Base-by-base conservation (phyloP, 2,113 vertebrate genomes). In the Scortum barcoo region DNA sequence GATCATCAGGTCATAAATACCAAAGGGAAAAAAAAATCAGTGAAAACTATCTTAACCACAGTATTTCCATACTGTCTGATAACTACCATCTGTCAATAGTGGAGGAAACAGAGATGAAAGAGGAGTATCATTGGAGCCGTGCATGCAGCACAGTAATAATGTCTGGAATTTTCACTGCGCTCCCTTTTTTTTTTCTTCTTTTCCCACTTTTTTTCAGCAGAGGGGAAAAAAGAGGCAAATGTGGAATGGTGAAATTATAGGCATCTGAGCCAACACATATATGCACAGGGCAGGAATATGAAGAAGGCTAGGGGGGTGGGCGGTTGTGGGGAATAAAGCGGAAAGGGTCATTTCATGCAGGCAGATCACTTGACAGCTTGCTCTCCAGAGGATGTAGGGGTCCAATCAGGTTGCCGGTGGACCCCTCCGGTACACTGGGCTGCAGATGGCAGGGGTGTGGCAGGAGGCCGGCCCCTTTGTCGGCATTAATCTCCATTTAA, bases 401-500 rank as follows among this genome's bases (percentile, higher is more conserved):
- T 87, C 89, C 91, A 87, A 86, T 92, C 86, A 87, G 84, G 88
- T 85, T 92, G 81, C 76, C 38, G 67, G 66, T 54, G 83, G 85
- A 83, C 77, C 75, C 81, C 68, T 56, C 86, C 56, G 76, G 83
- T 87, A 74, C 80, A 80, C 80, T 83, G 51, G 84, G 80, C 83
- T 90, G 90, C 93, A 94, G 91, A 93, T 93, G 93, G 87, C 74
- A 51, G 87, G 90, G 91, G 90, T 90, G 90, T 88, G 92, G 91
- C 79, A 80, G 70, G 66, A 87, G 84, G 84, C 82, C 28, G 78
- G 85, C 67, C 83, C 72, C 72, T 82, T 81, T 87, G 85, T 88
- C 69, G 67, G 84, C 88, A 93, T 95, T 93, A 80, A 93, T 95
- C 92, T 94, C 88, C 80, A 91, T 95, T 94, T 93, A 88, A 84